These are phyloP conservation scores for Ceriagrion tenellum DNA, from an alignment of 2,888 invertebrate genomes.

Conservation along the genomic window DNA sequence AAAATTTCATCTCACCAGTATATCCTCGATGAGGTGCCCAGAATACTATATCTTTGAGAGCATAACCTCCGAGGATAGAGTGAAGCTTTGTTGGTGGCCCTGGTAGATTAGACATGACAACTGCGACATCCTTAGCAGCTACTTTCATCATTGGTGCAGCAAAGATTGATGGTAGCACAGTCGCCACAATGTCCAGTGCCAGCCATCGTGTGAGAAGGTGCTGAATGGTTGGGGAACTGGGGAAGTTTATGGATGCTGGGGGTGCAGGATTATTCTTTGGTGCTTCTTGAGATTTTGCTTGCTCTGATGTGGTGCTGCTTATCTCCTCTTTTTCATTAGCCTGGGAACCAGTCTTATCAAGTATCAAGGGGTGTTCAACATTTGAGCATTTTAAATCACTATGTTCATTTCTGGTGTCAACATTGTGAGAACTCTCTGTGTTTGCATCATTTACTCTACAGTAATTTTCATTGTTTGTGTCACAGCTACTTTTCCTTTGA, in stretches of 20 bases:
- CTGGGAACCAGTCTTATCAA: not conserved
- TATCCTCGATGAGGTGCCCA: slow-evolving; percentile 80
- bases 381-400: not conserved
- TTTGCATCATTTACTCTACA: not conserved
- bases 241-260: not conserved
- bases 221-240: slow-evolving; percentile 56
- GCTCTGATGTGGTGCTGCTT: not conserved
- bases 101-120: slow-evolving; percentile 79
- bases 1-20: slow-evolving; percentile 76
- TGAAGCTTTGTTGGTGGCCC: slow-evolving; percentile 77
- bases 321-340: not conserved
- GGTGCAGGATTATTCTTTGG: not conserved
- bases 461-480: not conserved
- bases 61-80: slow-evolving; percentile 76
- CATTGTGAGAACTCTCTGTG: not conserved
- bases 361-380: not conserved
- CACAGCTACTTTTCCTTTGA: not conserved
- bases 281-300: not conserved
- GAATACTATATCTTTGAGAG: slow-evolving; percentile 78
- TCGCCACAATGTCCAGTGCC: slow-evolving; percentile 73
- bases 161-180: slow-evolving; percentile 78
- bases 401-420: not conserved
- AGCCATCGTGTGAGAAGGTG: slow-evolving; percentile 52
- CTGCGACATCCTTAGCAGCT: slow-evolving; percentile 79
- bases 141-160: slow-evolving; percentile 77